A percentile compares a stretch with the other conserved stretches of the same genome.
Conservation (phyloP, 1,140 invertebrate species). For the Cardiocondyla obscurior region DNA sequence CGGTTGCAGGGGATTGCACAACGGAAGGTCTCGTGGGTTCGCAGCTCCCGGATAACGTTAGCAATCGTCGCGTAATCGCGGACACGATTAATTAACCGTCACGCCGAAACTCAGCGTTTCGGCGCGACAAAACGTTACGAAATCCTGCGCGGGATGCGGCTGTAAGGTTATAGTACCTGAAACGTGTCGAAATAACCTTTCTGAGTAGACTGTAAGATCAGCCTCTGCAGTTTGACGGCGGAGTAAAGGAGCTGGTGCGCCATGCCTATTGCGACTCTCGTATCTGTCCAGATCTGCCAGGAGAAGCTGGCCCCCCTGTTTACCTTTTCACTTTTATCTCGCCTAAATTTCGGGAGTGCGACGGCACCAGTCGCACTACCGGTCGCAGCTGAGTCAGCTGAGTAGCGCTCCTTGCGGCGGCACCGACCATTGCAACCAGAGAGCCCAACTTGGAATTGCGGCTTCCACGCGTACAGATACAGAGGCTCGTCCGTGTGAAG, state of each 20-base stretch:
- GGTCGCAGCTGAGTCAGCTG: conserved; percentile 52
- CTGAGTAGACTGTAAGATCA: conserved; percentile 75
- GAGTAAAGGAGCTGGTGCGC: conserved; percentile 79
- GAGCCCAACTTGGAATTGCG: no score
- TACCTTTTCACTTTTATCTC: background rate
- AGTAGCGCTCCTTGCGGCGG: background rate
- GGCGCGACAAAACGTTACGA: conserved; percentile 44
- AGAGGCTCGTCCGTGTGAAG: no score
- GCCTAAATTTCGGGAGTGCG: background rate
- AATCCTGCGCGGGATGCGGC: background rate
- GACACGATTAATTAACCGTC: background rate
- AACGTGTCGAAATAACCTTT: conserved; percentile 76
- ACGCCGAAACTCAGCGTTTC: background rate
- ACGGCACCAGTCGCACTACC: conserved; percentile 61
- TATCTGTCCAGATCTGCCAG: background rate
- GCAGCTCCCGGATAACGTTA: background rate
- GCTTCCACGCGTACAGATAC: no score
- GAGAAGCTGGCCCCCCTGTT: conserved; percentile 4
- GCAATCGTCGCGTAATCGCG: no score
- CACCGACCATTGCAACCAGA: no score
- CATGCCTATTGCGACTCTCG: conserved; percentile 69
- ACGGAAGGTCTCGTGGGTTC: background rate
- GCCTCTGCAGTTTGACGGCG: conserved; percentile 77
- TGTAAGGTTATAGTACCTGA: conserved; percentile 78
- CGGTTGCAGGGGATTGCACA: background rate